These are phyloP conservation scores for Megaleporinus macrocephalus DNA, from an alignment of 2,113 vertebrate genomes.

Conservation along the genomic window DNA sequence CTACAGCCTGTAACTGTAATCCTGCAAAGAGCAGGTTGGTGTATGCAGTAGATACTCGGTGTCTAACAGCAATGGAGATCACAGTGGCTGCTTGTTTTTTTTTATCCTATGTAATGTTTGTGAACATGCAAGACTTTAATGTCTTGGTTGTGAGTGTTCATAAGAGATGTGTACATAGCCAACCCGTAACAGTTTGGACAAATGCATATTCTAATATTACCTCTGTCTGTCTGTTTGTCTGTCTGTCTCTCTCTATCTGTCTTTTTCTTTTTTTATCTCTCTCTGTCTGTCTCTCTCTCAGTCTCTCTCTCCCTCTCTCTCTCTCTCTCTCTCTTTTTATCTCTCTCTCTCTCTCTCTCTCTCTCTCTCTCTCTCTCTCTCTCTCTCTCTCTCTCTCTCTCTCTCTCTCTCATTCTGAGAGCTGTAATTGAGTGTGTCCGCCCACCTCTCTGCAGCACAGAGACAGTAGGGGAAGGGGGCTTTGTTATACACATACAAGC, in stretches of 20 bases:
- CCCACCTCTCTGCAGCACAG: constrained; percentile 70
- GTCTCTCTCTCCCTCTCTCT: neutral
- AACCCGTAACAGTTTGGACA: neutral
- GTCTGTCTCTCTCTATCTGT: neutral
- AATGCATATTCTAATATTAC: neutral
- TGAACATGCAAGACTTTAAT: too few species aligned
- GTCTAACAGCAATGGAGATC: too few species aligned
- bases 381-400: constrained; percentile 14
- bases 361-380: constrained; percentile 31
- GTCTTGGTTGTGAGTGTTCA: neutral
- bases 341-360: constrained; percentile 4
- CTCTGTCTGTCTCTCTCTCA: neutral
- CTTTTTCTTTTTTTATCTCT: too few species aligned
- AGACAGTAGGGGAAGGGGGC: constrained; percentile 53
- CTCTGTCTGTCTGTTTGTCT: too few species aligned
- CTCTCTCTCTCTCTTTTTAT: constrained; percentile 7
- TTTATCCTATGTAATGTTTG: too few species aligned
- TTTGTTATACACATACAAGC: constrained; percentile 60
- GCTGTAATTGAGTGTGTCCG: constrained; percentile 78
- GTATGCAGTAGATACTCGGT: too few species aligned
- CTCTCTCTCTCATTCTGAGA: constrained; percentile 52
- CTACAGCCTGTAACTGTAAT: too few species aligned
- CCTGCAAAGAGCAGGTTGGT: too few species aligned
- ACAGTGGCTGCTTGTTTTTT: too few species aligned
- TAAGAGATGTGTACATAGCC: neutral